Evolutionary conservation across 1,140 invertebrate genomes (phyloP), one percentile per base, ranked within the genome.

Genomic region (Manduca sexta): DNA sequence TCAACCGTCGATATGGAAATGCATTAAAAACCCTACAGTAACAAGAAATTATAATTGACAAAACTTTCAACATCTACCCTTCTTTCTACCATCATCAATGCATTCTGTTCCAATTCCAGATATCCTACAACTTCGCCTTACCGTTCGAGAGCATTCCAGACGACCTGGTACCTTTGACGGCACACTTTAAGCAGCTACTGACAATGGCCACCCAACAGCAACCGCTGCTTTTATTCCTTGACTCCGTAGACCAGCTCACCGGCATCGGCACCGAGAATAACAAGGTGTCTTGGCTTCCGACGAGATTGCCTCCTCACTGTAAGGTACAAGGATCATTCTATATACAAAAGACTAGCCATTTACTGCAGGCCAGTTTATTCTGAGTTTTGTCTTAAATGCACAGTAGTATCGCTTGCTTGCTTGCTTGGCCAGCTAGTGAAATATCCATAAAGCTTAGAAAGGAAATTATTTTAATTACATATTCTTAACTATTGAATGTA

Each of bases 261-360:
- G 95, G 96, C 4, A 80, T 85, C 1, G 92, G 94, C 0, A 95
- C 97, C 60, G 95, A 95, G 60, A 94, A 96, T 29, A 98, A 98
- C 74, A 97, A 98, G 82, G 91, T 99, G 30, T 95, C 97, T 0
- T 99, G 98, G 98, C 86, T 99, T 64, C 98, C 97, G 0, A 95
- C 95, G 0, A 89, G 93, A 49, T 84, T 99, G 14, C 97, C 98
- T 0, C 86, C 89, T 0, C 88, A 98, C 84, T 98, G 97, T 64
- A 98, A 98, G 90, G 93, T 97, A 75, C 86, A 49, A 44, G 7
- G 21, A 7, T 21, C 2, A 2, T 7, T 21, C 7, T 21, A 21
- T 3, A 21, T n/a, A n/a, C n/a, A n/a, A n/a, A n/a, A n/a, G n/a
- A n/a, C n/a, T n/a, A n/a, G n/a, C n/a, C n/a, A n/a, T n/a, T n/a